Conservation (phyloP, 2,797 vertebrate genomes). For the Sebastes umbrosus region DNA sequence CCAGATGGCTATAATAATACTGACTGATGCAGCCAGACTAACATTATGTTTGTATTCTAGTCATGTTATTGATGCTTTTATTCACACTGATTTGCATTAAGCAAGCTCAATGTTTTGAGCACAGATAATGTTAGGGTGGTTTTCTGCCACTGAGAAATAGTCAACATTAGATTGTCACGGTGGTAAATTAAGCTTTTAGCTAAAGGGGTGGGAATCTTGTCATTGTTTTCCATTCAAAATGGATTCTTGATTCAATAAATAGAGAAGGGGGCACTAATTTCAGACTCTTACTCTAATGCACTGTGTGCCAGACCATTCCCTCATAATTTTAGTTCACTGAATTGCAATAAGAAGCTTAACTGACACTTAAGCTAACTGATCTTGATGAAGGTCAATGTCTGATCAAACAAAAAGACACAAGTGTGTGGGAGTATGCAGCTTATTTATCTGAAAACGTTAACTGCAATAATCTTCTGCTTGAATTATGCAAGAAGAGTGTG, state of each 20-base stretch:
- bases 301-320: neutral
- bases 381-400: neutral
- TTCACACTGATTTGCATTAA: neutral
- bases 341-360: neutral
- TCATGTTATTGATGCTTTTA: neutral
- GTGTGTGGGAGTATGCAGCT: neutral
- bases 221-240: neutral
- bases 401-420: neutral
- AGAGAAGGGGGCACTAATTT: neutral
- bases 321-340: neutral
- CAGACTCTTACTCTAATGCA: neutral
- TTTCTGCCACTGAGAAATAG: neutral
- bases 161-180: neutral
- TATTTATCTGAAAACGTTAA: neutral
- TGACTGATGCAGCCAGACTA: neutral
- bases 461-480: neutral
- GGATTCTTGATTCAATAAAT: neutral
- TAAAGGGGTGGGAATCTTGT: fast-evolving
- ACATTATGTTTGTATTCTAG: neutral
- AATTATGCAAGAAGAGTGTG: neutral
- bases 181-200: neutral
- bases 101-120: neutral
- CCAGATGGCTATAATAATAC: neutral
- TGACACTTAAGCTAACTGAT: neutral
- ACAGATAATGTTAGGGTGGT: neutral